These are phyloP conservation scores for Lasioglossum lativentre DNA, from an alignment of 2,888 invertebrate species.

Conservation along the genomic window DNA sequence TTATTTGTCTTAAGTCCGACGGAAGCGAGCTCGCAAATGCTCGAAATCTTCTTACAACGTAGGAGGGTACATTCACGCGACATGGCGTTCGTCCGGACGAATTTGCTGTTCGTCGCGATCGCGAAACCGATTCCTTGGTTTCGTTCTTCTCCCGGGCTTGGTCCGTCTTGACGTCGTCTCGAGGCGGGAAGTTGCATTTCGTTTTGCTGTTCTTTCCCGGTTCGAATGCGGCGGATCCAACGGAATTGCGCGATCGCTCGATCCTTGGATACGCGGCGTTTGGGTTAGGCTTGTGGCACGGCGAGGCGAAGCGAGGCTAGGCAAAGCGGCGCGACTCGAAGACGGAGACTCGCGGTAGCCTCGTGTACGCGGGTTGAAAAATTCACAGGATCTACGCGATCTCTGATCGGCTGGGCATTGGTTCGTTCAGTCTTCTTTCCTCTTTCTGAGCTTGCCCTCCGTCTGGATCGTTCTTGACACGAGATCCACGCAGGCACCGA, in stretches of 20 bases:
- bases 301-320: not conserved
- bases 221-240: not conserved
- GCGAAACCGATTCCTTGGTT: not conserved
- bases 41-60: conserved; percentile 64
- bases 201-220: not conserved
- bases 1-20: conserved; percentile 68
- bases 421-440: conserved; percentile 89
- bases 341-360: no score
- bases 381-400: not conserved
- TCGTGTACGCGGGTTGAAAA: not conserved
- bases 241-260: not conserved
- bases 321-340: not conserved
- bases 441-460: conserved; percentile 94
- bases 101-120: not conserved
- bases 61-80: conserved; percentile 74
- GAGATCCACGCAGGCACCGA: conserved; percentile 92
- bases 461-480: conserved; percentile 97
- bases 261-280: not conserved
- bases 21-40: conserved; percentile 30
- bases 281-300: not conserved
- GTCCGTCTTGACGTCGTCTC: not conserved
- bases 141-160: not conserved
- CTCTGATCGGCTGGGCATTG: not conserved
- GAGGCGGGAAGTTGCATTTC: not conserved
- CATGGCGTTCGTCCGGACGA: not conserved